phyloP scores from a whole-genome alignment of 2,888 invertebrate genomes.

The Aethes cnicana region DNA sequence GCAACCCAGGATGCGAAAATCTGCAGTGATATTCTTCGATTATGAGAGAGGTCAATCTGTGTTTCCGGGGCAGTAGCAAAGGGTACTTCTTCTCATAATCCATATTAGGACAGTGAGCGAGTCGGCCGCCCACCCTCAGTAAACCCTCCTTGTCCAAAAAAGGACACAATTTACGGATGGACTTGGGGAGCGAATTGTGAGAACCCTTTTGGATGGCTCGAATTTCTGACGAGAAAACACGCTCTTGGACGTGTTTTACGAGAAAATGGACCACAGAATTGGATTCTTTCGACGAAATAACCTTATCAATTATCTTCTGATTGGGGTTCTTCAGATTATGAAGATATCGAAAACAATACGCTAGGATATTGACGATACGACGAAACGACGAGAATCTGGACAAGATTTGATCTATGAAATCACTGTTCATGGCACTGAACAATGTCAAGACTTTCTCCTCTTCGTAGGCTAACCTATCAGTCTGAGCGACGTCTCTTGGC shows the following conservation, averaged over 20 bases:
- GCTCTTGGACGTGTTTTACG: neutral
- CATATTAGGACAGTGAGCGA: no score
- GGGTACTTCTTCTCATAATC: no score
- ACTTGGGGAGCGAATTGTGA: neutral
- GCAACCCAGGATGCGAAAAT: no score
- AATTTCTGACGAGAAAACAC: neutral
- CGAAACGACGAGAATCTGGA: neutral
- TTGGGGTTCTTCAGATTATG: neutral
- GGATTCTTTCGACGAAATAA: neutral
- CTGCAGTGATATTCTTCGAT: no score
- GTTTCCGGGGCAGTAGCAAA: no score
- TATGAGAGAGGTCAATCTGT: no score
- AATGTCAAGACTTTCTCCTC: no score
- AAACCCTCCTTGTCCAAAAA: neutral
- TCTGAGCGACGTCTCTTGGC: no score
- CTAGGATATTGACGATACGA: neutral
- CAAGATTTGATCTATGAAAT: neutral
- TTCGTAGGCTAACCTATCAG: no score
- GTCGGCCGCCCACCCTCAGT: constrained; percentile 9
- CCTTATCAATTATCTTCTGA: no score
- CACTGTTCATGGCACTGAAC: neutral
- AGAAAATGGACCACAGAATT: neutral
- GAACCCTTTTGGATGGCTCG: neutral
- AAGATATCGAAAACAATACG: neutral
- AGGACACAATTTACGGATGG: neutral